Conservation (phyloP, 2,888 invertebrate genomes). For the Bombylius discolor region DNA sequence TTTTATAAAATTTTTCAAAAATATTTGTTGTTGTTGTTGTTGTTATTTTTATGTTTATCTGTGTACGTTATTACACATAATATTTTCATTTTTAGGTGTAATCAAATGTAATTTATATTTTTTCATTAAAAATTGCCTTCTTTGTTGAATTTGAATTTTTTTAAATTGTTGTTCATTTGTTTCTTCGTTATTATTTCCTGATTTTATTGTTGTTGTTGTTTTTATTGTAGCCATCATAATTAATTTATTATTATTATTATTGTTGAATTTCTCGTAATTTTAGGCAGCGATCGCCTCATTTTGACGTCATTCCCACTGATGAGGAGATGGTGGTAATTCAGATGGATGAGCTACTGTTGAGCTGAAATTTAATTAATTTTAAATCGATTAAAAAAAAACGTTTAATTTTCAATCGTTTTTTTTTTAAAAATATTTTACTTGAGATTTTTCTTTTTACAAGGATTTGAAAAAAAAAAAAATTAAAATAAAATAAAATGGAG, state of each 20-base stretch:
- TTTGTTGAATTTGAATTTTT: constrained; percentile 4
- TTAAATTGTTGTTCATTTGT: not conserved
- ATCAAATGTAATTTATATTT: no score
- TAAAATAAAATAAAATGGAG: no score
- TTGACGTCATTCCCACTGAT: constrained; percentile 89
- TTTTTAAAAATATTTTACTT: no score
- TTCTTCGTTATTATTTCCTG: not conserved
- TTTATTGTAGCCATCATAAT: not conserved
- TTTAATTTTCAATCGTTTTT: no score
- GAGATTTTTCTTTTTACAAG: no score
- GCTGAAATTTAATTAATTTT: constrained; percentile 42
- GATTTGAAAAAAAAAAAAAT: no score
- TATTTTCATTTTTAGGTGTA: no score
- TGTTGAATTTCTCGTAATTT: constrained; percentile 19
- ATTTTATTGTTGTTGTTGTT: constrained; percentile 2
- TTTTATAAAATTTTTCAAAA: no score
- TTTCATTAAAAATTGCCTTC: not conserved
- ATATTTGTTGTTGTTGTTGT: no score
- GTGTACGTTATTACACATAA: no score
- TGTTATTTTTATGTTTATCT: no score
- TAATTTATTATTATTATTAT: constrained; percentile 9
- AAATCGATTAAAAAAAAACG: no score
- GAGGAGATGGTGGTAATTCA: constrained; percentile 95
- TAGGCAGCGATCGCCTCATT: constrained; percentile 40
- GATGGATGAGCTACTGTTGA: constrained; percentile 95